Evolutionary conservation across 2,888 invertebrate species (phyloP).

Genomic region (Zhuqinia jingwanae): DNA sequence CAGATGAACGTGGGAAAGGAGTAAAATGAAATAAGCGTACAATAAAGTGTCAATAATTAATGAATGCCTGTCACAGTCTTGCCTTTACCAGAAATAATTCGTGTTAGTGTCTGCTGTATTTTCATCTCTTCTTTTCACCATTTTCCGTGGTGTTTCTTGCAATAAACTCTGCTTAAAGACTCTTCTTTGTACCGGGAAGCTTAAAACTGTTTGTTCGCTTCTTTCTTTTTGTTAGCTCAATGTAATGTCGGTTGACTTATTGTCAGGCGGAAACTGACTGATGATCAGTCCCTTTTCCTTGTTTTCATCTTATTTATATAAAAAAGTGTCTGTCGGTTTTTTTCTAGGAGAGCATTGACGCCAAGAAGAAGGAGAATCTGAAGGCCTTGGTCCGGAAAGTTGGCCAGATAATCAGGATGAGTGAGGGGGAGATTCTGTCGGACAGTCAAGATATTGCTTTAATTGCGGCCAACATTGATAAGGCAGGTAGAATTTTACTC

Average conservation of each 20-base stretch:
- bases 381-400: slow-evolving; percentile 72
- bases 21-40: slow-evolving; percentile 32
- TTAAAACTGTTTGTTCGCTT: not conserved
- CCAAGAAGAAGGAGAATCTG: slow-evolving; percentile 73
- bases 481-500: slow-evolving; percentile 69
- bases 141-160: not conserved
- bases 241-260: slow-evolving; percentile 23
- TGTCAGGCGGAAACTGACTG: slow-evolving; percentile 20
- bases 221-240: not conserved
- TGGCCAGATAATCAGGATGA: slow-evolving; percentile 69
- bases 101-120: not conserved
- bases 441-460: slow-evolving; percentile 69
- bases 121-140: slow-evolving; percentile 4
- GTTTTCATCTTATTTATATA: not conserved
- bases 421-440: slow-evolving; percentile 71
- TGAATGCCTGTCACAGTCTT: slow-evolving; percentile 49
- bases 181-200: too few species aligned
- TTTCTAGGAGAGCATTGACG: slow-evolving; percentile 74
- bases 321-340: not conserved
- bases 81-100: slow-evolving; percentile 20
- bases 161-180: too few species aligned
- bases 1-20: not conserved
- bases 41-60: slow-evolving; percentile 58
- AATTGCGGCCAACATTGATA: slow-evolving; percentile 75
- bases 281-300: slow-evolving; percentile 18